These are phyloP conservation scores for Xenus cinereus DNA, from an alignment of 2,113 vertebrate species.

Conservation along the genomic window DNA sequence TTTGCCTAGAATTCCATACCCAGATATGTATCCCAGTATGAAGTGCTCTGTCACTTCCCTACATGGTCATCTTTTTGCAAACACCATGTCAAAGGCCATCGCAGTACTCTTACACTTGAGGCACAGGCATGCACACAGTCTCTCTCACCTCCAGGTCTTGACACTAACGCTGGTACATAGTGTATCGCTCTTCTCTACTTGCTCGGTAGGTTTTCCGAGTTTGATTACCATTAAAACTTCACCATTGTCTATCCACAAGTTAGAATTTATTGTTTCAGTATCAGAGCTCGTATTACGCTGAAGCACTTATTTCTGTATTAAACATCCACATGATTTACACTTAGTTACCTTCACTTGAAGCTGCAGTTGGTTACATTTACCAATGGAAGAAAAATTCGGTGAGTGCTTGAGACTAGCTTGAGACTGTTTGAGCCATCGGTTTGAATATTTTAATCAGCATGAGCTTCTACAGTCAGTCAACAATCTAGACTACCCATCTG, in stretches of 20 bases:
- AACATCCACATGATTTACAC: background rate
- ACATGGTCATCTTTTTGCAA: conserved; percentile 83
- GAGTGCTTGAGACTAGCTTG: background rate
- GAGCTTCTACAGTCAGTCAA: background rate
- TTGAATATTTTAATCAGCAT: background rate
- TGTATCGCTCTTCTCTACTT: background rate
- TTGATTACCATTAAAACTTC: background rate
- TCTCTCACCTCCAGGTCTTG: conserved; percentile 58
- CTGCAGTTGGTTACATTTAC: background rate
- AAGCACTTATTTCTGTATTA: background rate
- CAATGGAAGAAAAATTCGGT: background rate
- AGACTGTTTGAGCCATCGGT: background rate
- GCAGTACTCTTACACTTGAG: background rate
- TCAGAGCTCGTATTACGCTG: background rate
- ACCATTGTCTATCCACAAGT: background rate
- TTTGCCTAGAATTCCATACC: conserved; percentile 78
- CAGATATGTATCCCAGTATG: conserved; percentile 66
- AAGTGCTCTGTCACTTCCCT: conserved; percentile 79
- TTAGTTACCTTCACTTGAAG: background rate
- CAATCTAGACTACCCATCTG: background rate
- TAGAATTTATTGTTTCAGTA: background rate
- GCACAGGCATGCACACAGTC: conserved; percentile 55
- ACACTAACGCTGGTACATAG: background rate
- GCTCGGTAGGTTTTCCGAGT: background rate
- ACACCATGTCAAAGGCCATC: conserved; percentile 71